Percentiles rank a stretch among this genome's conserved stretches.
Conservation (phyloP, 2,888 invertebrate species). For the Galeopsomyia nigrocyanea region DNA sequence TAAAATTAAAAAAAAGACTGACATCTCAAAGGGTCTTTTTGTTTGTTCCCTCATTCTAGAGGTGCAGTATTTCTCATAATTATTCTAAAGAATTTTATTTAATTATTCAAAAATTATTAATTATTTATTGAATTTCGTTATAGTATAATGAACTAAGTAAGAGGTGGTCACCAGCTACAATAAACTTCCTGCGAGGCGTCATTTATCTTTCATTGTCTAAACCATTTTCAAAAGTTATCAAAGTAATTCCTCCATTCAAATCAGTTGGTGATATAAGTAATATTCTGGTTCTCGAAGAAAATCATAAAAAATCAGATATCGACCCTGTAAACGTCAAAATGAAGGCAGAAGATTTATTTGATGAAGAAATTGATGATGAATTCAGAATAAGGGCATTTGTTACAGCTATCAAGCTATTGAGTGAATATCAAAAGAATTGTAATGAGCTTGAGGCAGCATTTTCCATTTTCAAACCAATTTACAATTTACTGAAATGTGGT, state of each 20-base stretch:
- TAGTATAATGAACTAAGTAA: constrained; percentile 84
- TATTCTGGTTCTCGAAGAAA: constrained; percentile 73
- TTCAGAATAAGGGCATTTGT: constrained; percentile 77
- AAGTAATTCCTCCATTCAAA: constrained; percentile 80
- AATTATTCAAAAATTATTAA: constrained; percentile 33
- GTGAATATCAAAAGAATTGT: constrained; percentile 69
- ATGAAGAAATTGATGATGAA: constrained; percentile 71
- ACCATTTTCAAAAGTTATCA: constrained; percentile 72
- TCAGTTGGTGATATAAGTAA: constrained; percentile 71
- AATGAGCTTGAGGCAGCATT: constrained; percentile 60
- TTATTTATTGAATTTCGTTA: constrained; percentile 52
- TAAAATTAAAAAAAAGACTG: constrained; percentile 75
- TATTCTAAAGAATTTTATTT: constrained; percentile 3
- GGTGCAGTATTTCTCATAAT: constrained; percentile 65
- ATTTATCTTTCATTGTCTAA: constrained; percentile 80
- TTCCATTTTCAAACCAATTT: constrained; percentile 68
- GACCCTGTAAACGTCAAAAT: constrained; percentile 65
- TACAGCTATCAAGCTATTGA: constrained; percentile 72
- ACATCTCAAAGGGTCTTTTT: constrained; percentile 84
- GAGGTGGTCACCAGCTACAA: constrained; percentile 83
- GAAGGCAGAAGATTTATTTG: constrained; percentile 73
- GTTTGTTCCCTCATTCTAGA: constrained; percentile 81
- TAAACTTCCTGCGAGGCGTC: constrained; percentile 85
- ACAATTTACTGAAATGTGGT: constrained; percentile 72
- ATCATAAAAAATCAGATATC: constrained; percentile 66